Evolutionary conservation across 2,113 vertebrate genomes (phyloP), one percentile per base, ranked within the genome.

Genomic region (Ictalurus punctatus): DNA sequence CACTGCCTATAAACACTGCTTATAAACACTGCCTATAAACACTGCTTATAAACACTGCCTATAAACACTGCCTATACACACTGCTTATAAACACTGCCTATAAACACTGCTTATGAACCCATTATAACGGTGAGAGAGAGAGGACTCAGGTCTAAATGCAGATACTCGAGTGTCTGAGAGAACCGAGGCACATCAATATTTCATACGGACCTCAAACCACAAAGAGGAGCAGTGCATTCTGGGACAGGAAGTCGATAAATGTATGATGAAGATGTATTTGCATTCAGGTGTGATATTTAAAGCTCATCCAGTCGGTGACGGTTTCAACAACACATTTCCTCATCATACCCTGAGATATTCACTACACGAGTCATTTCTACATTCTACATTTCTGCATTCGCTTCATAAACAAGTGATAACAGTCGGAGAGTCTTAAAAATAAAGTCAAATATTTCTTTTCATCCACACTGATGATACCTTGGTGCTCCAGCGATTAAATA

Each of bases 141-240:
- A 86, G 69, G 59, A 61, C 84, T 79, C 74, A 4, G 12, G 16
- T 40, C 54, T 4, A 23, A 84, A 76, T 21, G 44, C 84, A 67
- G 17, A 61, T 19, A 82, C 74, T 58, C 23, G 82, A 37, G 74
- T 4, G 25, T 14, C 44, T 79, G 40, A 79, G 44, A 52, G 76
- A 88, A 85, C 87, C n/a, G 27, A 78, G 61, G 59, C 67, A 59
- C 84, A 84, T 90, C 80, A 79, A 86, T 90, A 86, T 86, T 89
- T 89, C 86, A 88, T 82, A 90, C 17, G 27, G 61, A 44, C 71
- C 19, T 86, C 80, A 86, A 83, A 86, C 40, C 90, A 34, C 16
- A 89, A 85, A 71, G 73, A 83, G 58, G 65, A 83, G 84, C 58
- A 90, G 86, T 85, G 86, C 84, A 74, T 86, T 71, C 65, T 79